Conservation (phyloP, 2,888 invertebrate genomes). For the Amblyjoppa fuscipennis region DNA sequence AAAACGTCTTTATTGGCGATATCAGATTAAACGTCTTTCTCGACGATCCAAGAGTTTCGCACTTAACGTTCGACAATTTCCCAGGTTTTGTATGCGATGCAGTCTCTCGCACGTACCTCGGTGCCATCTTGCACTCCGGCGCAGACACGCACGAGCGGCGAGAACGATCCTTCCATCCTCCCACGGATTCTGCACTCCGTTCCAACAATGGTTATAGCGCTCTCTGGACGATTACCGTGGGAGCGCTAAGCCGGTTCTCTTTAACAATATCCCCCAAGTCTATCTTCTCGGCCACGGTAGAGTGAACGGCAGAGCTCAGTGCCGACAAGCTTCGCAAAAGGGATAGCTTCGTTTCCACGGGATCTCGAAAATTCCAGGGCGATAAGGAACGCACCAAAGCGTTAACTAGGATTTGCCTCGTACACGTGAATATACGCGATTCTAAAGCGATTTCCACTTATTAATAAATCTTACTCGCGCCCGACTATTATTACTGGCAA, state of each 20-base stretch:
- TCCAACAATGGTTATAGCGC: constrained; percentile 19
- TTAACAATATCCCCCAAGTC: constrained; percentile 13
- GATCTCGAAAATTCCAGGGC: constrained; percentile 23
- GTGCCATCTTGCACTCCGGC: neutral
- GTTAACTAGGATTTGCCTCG: constrained; percentile 44
- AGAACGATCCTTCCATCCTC: constrained; percentile 18
- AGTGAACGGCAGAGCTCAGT: neutral
- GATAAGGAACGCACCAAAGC: constrained; percentile 35
- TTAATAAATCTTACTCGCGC: neutral
- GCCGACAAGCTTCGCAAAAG: neutral
- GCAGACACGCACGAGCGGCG: constrained; percentile 19
- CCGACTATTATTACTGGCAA: neutral
- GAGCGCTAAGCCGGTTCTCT: constrained; percentile 16
- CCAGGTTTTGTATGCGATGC: neutral
- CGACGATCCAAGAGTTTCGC: neutral
- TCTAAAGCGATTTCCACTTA: constrained; percentile 11
- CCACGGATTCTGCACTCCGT: constrained; percentile 10
- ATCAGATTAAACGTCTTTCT: neutral
- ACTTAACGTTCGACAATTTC: neutral
- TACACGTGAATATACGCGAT: constrained; percentile 30
- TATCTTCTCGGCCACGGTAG: constrained; percentile 8
- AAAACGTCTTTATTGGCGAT: neutral
- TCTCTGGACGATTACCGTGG: constrained; percentile 20
- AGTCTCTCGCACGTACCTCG: constrained; percentile 2
- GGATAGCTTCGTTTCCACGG: neutral